Conservation (phyloP, 2,888 invertebrate species). For the Hymenopus coronatus region DNA sequence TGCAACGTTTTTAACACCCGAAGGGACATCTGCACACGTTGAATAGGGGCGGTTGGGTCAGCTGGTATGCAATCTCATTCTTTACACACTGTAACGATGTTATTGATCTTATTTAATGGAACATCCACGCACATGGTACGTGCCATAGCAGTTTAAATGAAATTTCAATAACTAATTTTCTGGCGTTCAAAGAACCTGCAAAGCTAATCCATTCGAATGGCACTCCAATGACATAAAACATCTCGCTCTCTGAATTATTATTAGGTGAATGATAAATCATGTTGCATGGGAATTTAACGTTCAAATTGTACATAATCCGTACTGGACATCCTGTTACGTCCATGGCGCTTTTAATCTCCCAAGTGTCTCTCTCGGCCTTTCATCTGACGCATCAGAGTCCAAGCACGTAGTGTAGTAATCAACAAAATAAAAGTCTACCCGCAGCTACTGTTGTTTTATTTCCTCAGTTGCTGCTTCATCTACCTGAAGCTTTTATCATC, state of each 20-base stretch:
- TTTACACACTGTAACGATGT: too few relatives aligned
- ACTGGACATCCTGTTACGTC: neutral
- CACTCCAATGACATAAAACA: neutral
- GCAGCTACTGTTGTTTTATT: neutral
- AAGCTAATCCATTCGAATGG: neutral
- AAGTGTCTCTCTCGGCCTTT: neutral
- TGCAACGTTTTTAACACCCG: too few relatives aligned
- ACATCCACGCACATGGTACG: too few relatives aligned
- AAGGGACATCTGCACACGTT: too few relatives aligned
- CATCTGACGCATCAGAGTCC: neutral
- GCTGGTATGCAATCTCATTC: too few relatives aligned
- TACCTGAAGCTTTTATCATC: neutral
- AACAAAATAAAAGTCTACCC: neutral
- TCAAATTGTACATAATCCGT: neutral
- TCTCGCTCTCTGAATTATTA: neutral
- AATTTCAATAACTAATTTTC: neutral
- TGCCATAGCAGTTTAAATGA: too few relatives aligned
- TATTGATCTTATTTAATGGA: too few relatives aligned
- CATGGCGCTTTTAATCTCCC: neutral
- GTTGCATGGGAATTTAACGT: neutral
- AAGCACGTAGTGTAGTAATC: neutral
- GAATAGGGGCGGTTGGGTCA: too few relatives aligned
- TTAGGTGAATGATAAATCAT: neutral
- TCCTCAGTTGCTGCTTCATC: neutral
- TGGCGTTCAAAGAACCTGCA: neutral